phyloP scores from a whole-genome alignment of 1,140 invertebrate genomes.

The Hestina assimilis region DNA sequence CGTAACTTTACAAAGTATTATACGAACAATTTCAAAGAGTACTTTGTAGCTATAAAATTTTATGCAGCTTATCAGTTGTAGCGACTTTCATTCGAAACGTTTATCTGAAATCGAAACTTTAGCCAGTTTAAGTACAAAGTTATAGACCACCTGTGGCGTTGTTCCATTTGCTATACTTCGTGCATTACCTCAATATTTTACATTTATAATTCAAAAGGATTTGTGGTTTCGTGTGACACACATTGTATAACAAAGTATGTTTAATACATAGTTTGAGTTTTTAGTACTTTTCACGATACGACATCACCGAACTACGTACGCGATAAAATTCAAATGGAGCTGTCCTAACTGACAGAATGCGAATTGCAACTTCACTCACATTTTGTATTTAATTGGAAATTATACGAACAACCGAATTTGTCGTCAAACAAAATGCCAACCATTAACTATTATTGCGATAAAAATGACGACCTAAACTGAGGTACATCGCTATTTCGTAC shows the following conservation, averaged over 20 bases:
- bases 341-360: no score
- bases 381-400: no score
- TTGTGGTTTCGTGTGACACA: not conserved
- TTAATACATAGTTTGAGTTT: no score
- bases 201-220: not conserved
- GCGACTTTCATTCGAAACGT: constrained; percentile 1
- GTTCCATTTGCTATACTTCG: constrained; percentile 11
- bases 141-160: constrained; percentile 16
- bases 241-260: not conserved
- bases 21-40: not conserved
- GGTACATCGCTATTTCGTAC: no score
- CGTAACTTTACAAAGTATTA: no score
- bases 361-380: no score
- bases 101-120: constrained; percentile 20
- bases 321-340: no score
- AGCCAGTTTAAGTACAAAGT: constrained; percentile 13
- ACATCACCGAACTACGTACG: no score
- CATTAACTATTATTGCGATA: not conserved
- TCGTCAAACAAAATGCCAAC: not conserved
- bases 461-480: no score
- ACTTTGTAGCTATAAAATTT: not conserved
- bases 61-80: constrained; percentile 6
- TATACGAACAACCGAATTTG: no score
- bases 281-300: no score
- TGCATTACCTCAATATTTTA: not conserved